Evolutionary conservation across 2,797 vertebrate genomes (phyloP).

Genomic region (Leontopithecus rosalia): DNA sequence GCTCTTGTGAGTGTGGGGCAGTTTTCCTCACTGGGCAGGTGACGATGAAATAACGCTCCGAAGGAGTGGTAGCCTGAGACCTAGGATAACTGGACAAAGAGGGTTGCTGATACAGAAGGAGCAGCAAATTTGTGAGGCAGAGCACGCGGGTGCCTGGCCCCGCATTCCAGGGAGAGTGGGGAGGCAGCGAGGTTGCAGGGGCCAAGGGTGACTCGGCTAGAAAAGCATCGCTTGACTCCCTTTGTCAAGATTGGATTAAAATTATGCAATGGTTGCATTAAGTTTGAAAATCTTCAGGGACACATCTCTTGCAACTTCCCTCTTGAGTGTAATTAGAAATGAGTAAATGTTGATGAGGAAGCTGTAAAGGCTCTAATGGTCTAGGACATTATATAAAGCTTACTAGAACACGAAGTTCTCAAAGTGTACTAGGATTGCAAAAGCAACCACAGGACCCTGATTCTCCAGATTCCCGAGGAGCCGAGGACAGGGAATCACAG

Average conservation of each 20-base stretch:
- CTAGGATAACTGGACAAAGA: neutral
- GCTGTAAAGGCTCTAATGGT: neutral
- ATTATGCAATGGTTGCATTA: neutral
- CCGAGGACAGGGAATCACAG: neutral
- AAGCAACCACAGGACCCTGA: neutral
- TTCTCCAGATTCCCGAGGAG: neutral
- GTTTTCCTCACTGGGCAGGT: neutral
- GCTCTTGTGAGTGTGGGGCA: fast-evolving
- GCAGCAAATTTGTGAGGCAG: neutral
- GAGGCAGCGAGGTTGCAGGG: fast-evolving
- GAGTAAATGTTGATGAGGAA: neutral
- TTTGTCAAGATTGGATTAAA: neutral
- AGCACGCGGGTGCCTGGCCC: fast-evolving
- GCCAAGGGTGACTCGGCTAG: neutral
- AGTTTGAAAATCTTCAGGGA: neutral
- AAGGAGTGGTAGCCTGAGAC: neutral
- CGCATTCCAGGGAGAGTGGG: fast-evolving
- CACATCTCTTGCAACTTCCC: neutral
- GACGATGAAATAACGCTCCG: neutral
- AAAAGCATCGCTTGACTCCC: neutral
- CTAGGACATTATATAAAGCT: neutral
- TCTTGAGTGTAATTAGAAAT: neutral
- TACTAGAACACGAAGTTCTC: neutral
- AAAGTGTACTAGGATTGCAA: neutral
- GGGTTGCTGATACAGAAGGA: fast-evolving